Evolutionary conservation across 2,797 vertebrate genomes (phyloP).

Genomic region (Tenualosa thibaudeaui): DNA sequence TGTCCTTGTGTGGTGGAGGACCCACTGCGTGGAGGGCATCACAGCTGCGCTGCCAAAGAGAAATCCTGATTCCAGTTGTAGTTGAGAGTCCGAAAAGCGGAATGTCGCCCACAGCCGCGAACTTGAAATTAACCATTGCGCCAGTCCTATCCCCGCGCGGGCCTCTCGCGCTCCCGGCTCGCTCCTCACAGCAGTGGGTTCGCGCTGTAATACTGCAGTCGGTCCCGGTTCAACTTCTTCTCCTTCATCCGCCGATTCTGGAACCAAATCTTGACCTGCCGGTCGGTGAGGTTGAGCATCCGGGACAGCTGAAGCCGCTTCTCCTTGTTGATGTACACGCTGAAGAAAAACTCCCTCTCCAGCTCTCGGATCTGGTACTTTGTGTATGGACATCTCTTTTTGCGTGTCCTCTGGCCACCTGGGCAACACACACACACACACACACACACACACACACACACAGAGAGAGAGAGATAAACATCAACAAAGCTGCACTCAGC

Average conservation of each 20-base stretch:
- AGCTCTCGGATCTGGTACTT: slow-evolving; percentile 98
- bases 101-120: slow-evolving; percentile 65
- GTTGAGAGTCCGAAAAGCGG: neutral
- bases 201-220: slow-evolving; percentile 96
- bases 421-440: neutral
- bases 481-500: neutral
- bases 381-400: slow-evolving; percentile 96
- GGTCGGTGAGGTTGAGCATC: slow-evolving; percentile 97
- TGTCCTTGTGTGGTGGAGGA: neutral
- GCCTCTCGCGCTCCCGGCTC: slow-evolving; percentile 55
- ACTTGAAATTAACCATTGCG: slow-evolving; percentile 76
- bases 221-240: slow-evolving; percentile 99
- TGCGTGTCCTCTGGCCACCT: slow-evolving; percentile 94
- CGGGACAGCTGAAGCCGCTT: slow-evolving; percentile 95
- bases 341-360: slow-evolving; percentile 99
- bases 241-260: slow-evolving; percentile 99
- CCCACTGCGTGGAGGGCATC: neutral
- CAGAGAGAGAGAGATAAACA: neutral
- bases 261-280: slow-evolving; percentile 99
- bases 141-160: slow-evolving; percentile 28
- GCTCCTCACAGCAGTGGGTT: slow-evolving; percentile 86
- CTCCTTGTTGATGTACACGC: slow-evolving; percentile 99
- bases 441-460: slow-evolving; percentile 11
- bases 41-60: neutral
- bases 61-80: slow-evolving; percentile 15